Conservation (phyloP, 2,888 invertebrate genomes). For the Spilosoma lubricipeda region DNA sequence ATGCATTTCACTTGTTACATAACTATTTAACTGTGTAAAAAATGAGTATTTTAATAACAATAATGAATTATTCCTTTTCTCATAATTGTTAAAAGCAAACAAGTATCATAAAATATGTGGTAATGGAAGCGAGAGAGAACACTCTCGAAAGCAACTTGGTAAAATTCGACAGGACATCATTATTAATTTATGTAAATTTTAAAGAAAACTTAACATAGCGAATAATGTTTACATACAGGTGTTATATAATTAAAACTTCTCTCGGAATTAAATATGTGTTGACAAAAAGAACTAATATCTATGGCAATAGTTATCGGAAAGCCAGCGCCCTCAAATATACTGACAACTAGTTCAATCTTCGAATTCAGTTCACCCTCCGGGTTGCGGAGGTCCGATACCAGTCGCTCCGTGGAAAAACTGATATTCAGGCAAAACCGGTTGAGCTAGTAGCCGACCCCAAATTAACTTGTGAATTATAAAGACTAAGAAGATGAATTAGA, state of each 20-base stretch:
- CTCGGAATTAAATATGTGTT: background rate
- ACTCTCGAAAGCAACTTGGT: constrained; percentile 7
- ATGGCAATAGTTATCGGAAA: too few relatives aligned
- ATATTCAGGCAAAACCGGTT: too few relatives aligned
- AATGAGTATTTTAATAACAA: background rate
- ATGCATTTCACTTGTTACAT: background rate
- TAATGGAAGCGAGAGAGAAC: background rate
- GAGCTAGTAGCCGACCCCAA: too few relatives aligned
- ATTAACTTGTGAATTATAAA: too few relatives aligned
- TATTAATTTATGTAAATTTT: constrained; percentile 12
- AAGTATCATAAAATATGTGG: constrained; percentile 3
- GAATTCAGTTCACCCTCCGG: too few relatives aligned
- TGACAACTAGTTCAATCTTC: too few relatives aligned
- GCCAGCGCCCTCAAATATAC: too few relatives aligned
- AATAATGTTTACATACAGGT: too few relatives aligned
- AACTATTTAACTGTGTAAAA: background rate
- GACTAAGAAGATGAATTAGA: background rate
- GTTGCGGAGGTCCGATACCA: too few relatives aligned
- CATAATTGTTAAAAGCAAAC: constrained; percentile 10
- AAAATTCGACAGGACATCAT: constrained; percentile 1
- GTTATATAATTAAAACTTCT: background rate
- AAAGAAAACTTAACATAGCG: background rate
- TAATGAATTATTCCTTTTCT: background rate
- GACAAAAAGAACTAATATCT: background rate
- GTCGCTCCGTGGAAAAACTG: too few relatives aligned